Base-by-base conservation (phyloP, 2,888 invertebrate genomes). In the Agrotis segetum region DNA sequence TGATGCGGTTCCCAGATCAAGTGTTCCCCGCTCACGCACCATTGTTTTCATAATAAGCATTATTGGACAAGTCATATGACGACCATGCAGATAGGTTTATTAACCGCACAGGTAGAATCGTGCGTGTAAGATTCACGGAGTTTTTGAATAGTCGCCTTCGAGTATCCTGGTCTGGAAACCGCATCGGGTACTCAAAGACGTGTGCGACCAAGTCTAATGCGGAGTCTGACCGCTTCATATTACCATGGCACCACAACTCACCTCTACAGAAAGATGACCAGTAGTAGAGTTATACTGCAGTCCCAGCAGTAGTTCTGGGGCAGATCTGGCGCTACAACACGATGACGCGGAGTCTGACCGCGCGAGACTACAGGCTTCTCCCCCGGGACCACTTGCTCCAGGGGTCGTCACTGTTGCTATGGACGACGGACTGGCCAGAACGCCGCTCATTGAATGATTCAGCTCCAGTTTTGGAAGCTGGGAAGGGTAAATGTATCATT, bases 331-430 rank as follows among this genome's bases (percentile, higher is more conserved):
- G 83, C 99, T 99, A 93, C 99, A 99, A 85, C 99, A 99, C 0
- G 99, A 99, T 46, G 99, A 99, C 9, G 99, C 98, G 84, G 99
- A 99, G 94, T 99, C 99, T 79, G 99, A 99, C 71, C 99, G 96
- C 21, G 99, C 98, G 88, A 99, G 96, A 91, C 98, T 98, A 87
- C 97, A 97, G 1, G 94, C 94, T 80, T 95, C 96, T 4, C 93
- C 94, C 3, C 88, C 89, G 14, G 84, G 82, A 1, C 73, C 77
- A 13, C 77, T 65, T 9, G 76, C 71, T 0, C 87, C 74, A 0
- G 92, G 92, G 0, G 91, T 89, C 44, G 90, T 88, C 72, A 89
- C 90, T 14, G 95, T 92, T 4, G 92, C 89, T 34, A 93, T 81
- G 0, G 95, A 93, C 0, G 92, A 94, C 1, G 96, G 95, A 58